Evolutionary conservation across 2,888 invertebrate genomes (phyloP), one percentile per base, ranked within the genome.

Genomic region (Calameuta pallipes): DNA sequence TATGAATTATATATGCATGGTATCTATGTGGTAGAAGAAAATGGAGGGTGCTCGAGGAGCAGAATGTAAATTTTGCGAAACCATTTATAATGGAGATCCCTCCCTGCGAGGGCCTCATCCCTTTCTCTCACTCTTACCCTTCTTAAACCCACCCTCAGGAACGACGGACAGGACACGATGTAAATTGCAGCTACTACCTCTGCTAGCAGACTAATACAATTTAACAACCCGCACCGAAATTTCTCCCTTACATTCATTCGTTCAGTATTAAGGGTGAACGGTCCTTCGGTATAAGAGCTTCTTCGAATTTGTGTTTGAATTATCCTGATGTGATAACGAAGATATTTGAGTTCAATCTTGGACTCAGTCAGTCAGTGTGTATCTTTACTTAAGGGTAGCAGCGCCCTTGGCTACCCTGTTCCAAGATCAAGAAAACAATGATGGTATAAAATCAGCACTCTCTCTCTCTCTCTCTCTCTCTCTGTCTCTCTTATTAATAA

Each of bases 31-130:
- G 56, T 23, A 56, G 56, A 56, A 56, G 56, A 56, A 23, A 56
- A 56, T 56, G 56, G 56, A 56, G 56, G 56, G 56, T 56, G 56
- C 56, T 56, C 77, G 71, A 73, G 80, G 73, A 75, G 74, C 68
- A 77, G 76, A 82, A 80, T 82, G 82, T 84, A 84, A 85, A 84
- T 84, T 80, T 82, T 69, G 69, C 74, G 77, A 69, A 75, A 79
- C 80, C 74, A 85, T 85, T 85, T 78, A 81, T 82, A 85, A 84
- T 80, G 80, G 75, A 76, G 78, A 79, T 78, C 75, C 41, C 76
- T 84, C 82, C 74, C 76, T 78, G 76, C n/a, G 78, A 69, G 75
- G 80, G 79, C 73, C 69, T 73, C 78, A 74, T 78, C 78, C 75
- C 78, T 30, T 37, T 69, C 78, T 23, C 56, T 56, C 23, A 9